Base-by-base conservation (phyloP, 2,113 vertebrate genomes). In the Sula dactylatra region DNA sequence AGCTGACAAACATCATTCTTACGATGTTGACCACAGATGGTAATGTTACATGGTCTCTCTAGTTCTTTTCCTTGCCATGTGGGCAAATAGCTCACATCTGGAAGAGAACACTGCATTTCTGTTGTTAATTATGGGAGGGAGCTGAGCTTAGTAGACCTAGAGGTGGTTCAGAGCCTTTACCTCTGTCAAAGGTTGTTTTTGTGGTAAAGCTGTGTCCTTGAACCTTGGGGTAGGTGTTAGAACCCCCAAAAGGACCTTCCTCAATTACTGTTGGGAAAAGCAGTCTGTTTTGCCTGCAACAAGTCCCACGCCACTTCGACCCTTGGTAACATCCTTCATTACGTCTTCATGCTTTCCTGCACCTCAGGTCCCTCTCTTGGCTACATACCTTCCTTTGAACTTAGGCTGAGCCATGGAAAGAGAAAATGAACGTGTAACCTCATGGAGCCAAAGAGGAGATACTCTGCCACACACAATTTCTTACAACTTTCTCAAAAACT, bases 161-260 rank as follows among this genome's bases (percentile, higher is more conserved):
- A 64, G 47, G 1, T 61, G 45, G 42, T 44, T 45, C 65, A 71
- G 31, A 42, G 25, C 8, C 22, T 92, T 82, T 17, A 10, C 29
- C 9, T 47, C 52, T 76, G 19, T 42, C 49, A 74, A 6, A 66
- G 71, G 32, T 7, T 54, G 14, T 0, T 32, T 61, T 67, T 47
- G 65, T 20, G 34, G 38, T 54, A 36, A 45, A 93, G 22, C 8
- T 45, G 21, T 21, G 45, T 81, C 36, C 42, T 38, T 42, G 25
- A 65, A 29, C 6, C 14, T 0, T 0, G 22, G 34, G 9, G 7
- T 4, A 20, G 32, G 8, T 38, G 42, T 40, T 40, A 81, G 64
- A 70, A 7, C 6, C 47, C 61, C n/a, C 8, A 9, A 54, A 91
- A 2, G 13, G 32, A 27, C 18, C 14, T 76, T 70, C 19, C 16